Base-by-base conservation (phyloP, 2,888 invertebrate genomes). In the Hypercompe scribonia region DNA sequence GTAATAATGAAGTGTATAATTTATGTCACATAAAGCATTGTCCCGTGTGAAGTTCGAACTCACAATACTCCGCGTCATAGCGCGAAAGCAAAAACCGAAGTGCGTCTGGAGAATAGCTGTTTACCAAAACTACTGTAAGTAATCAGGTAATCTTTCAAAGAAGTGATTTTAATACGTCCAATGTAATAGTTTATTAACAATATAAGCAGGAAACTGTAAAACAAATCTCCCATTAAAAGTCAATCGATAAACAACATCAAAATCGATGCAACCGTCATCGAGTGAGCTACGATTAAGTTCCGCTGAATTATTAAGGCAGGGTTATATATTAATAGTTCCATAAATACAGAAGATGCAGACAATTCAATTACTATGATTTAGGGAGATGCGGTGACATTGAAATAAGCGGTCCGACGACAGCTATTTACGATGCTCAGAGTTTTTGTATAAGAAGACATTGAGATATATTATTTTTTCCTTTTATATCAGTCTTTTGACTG, bases 351-450 rank as follows among this genome's bases (percentile, higher is more conserved):
- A 77, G 66, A 75, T 54, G 73, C 71, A 72, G 86, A 85, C 85
- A 85, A 85, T 85, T 85, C 85, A 86, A 85, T 85, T 86, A 81
- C 84, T 79, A 81, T 82, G 86, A 79, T 75, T 78, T 75, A 76
- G 74, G 73, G 71, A 80, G 81, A 78, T 68, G 77, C 73, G 61
- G 78, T 61, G 80, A 84, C 83, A 77, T 77, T 81, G 79, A 80
- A 84, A 84, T 81, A 77, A 77, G 73, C 73, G 78, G 67, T 74
- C 64, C n/a, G 63, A 21, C 34, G 69, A 68, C 73, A 73, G 77
- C 68, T 65, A 78, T 82, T 84, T 79, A 67, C 34, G 46, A 50
- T 71, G 31, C 54, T 84, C 50, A 82, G 67, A 80, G 65, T 34
- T 39, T 61, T 15, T 78, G 2, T 46, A 36, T 18, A 68, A 54